Evolutionary conservation across 1,140 invertebrate genomes (phyloP), one percentile per base, ranked within the genome.

Genomic region (Paramacrobiotus metropolitanus): DNA sequence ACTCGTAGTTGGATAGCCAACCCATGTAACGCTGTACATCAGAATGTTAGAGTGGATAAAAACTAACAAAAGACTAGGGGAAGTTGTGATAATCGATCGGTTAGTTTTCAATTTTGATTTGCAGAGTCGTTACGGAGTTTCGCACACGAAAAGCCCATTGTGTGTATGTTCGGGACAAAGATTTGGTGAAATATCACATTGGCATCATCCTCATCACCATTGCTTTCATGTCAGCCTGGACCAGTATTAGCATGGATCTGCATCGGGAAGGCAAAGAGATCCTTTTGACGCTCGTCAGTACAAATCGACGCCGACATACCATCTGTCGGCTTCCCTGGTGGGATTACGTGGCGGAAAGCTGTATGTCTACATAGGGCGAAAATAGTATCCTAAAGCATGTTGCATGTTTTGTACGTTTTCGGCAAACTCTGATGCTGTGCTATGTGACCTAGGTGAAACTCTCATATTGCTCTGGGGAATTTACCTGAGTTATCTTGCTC

Each of bases 111-210:
- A n/a, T n/a, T n/a, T 59, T 3, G 3, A 20, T 61, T 71, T 71
- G 0, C 64, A 79, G 78, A 66, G 73, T 79, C 62, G 67, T 80
- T 44, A 76, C 78, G 30, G 79, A 81, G 67, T 81, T 81, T 68
- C 77, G 80, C 63, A 91, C 89, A 2, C 77, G 88, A 55, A 92
- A 93, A 73, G 87, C 86, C 1, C 86, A 88, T 70, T 78, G 86
- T 65, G 87, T 87, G 74, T 83, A 86, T 44, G 80, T 90, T 20
- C 77, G 84, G 48, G 86, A 90, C 68, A 83, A 85, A 63, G 86
- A 90, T 71, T 78, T 83, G 69, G 78, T 87, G 63, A 85, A 84
- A 70, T 87, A 87, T 71, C 74, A 86, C 65, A 73, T 78, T 30
- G 81, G 80, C 40, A 83, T 86, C 77, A 76, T 87, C 59, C 72